A percentile compares a stretch with the other conserved stretches of the same genome.
These are phyloP conservation scores for Halocaridina rubra DNA, from an alignment of 2,888 invertebrate species.

Conservation along the genomic window DNA sequence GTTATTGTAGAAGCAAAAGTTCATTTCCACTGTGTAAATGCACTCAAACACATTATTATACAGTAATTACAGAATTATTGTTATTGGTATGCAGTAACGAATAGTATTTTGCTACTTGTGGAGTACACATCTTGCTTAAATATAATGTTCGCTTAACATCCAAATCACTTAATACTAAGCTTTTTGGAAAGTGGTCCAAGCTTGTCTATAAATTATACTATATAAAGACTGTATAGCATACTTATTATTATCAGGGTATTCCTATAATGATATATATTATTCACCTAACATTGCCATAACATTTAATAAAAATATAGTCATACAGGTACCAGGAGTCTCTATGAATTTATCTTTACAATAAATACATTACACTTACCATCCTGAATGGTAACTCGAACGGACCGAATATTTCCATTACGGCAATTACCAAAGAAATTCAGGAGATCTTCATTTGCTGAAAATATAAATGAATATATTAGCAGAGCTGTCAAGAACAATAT, in stretches of 20 bases:
- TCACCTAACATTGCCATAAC: neutral
- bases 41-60: no score
- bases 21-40: no score
- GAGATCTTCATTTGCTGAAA: slow-evolving; percentile 85
- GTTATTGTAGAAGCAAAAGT: no score
- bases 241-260: neutral
- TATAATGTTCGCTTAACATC: no score
- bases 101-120: no score
- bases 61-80: no score
- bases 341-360: neutral
- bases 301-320: neutral
- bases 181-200: neutral
- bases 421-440: slow-evolving; percentile 85
- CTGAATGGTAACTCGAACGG: slow-evolving; percentile 86
- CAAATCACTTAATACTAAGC: no score
- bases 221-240: neutral
- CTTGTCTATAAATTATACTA: neutral
- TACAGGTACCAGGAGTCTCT: no score
- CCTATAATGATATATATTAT: neutral
- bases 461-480: neutral
- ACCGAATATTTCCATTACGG: slow-evolving; percentile 82
- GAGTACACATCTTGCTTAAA: no score
- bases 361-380: slow-evolving; percentile 75
- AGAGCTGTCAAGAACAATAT: no score
- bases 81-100: no score